Evolutionary conservation across 2,113 vertebrate species (phyloP), one percentile per base, ranked within the genome.

Genomic region (Salvelinus alpinus): DNA sequence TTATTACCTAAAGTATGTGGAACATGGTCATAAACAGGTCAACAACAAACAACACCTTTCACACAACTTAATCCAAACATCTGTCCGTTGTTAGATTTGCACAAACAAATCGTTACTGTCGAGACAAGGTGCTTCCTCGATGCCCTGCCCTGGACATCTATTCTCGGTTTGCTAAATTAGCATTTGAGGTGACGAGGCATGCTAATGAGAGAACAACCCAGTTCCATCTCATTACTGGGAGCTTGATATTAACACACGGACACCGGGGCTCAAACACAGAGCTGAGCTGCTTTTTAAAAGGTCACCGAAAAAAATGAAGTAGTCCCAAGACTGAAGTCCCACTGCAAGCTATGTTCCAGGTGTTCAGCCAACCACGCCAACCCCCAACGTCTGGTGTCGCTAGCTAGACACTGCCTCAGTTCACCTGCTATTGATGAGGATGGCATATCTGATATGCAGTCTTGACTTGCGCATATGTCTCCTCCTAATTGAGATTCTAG

Each of bases 181-280:
- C 25, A 27, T 66, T 66, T 66, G n/a, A 76, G 70, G 51, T 57
- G 75, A 51, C 5, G 4, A 75, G 48, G 25, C 68, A 72, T 20
- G 69, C 73, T 25, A 69, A 68, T 69, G 38, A 77, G 20, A 73
- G 78, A 80, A 78, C 74, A 80, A 73, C 77, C 83, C 80, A 75
- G 84, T 83, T 83, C 85, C 80, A 75, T 88, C 75, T 88, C 75
- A 81, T 83, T 83, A 86, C 72, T 73, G 29, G 51, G 70, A 73
- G 75, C 74, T 73, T 84, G 80, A 78, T 84, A 85, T 82, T 81
- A 77, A 72, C 68, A 47, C 47, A 44, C 29, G 20, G 73, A 69
- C 44, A 3, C 73, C 69, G 60, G 5, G 31, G 69, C 31, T 48
- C 83, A 82, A 87, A 83, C 76, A 75, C 72, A 74, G 8, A 78